These are phyloP conservation scores for Malthinus flaveolus DNA, from an alignment of 2,888 invertebrate species.

Conservation along the genomic window DNA sequence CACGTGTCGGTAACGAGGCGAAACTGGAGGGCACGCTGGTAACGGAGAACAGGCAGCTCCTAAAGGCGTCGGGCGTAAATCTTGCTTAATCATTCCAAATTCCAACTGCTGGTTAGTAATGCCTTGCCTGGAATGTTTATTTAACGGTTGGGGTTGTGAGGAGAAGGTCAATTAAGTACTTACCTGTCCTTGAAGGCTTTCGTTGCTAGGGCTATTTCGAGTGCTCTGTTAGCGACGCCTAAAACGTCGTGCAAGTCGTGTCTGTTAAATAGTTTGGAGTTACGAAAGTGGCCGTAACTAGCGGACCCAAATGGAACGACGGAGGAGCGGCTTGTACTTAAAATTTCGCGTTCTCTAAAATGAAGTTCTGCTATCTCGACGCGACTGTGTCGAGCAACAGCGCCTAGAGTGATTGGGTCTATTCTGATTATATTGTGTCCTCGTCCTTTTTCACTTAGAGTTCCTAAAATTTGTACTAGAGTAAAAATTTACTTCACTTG, in stretches of 20 bases:
- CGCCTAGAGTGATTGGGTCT: conserved; percentile 33
- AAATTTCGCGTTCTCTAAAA: conserved; percentile 48
- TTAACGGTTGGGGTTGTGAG: not conserved
- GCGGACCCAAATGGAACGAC: conserved; percentile 51
- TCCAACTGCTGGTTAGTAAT: conserved; percentile 54
- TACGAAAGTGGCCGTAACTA: conserved; percentile 54
- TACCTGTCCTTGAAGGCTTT: conserved; percentile 57
- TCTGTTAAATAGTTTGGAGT: conserved; percentile 46
- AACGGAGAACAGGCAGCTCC: conserved; percentile 49
- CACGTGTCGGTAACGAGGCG: conserved; percentile 66
- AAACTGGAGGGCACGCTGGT: conserved; percentile 54
- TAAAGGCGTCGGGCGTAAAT: conserved; percentile 53
- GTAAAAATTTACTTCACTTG: not conserved
- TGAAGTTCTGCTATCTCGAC: conserved; percentile 51
- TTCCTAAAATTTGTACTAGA: conserved; percentile 4
- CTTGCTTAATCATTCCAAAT: conserved; percentile 52
- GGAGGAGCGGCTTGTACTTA: conserved; percentile 50
- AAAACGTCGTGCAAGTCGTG: conserved; percentile 53
- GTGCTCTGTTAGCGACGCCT: conserved; percentile 54
- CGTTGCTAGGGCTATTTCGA: conserved; percentile 59
- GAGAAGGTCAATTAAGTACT: conserved; percentile 12
- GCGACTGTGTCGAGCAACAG: conserved; percentile 42
- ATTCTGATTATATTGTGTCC: conserved; percentile 14
- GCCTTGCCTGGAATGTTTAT: conserved; percentile 50
- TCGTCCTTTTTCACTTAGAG: conserved; percentile 11